Base-by-base conservation (phyloP, 2,888 invertebrate genomes). In the Galeopsomyia nigrocyanea region DNA sequence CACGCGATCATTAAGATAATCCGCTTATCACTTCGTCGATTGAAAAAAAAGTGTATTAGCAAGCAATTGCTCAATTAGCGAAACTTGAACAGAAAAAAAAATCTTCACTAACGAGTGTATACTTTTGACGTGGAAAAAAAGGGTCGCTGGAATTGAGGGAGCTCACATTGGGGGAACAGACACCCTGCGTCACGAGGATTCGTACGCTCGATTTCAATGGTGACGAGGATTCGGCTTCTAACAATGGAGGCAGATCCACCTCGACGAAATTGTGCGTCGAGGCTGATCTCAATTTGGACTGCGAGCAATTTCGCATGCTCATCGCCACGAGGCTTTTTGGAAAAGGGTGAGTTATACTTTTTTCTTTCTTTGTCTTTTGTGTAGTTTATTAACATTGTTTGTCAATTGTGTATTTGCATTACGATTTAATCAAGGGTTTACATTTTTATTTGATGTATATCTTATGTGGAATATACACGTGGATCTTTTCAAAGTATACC, bases 221-320 rank as follows among this genome's bases (percentile, higher is more conserved):
- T 55, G 82, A 82, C 62, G 82, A 82, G 22, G 83, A 81, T 69
- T 58, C 66, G 21, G 17, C 51, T 13, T 26, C 60, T 9, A 9
- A 16, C 31, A 9, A n/a, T 5, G 53, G 39, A 14, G 66, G 66
- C 0, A 57, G 74, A 31, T 47, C 71, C n/a, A 64, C 70, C 60
- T 76, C 81, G 19, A 79, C 79, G 6, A 78, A 88, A 78, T 79
- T 89, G 22, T 88, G 88, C 9, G 77, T 89, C 53, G 88, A 89
- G 80, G 86, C 87, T 9, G 87, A 88, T 65, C 80, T 88, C 6
- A 86, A 85, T 17, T 82, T 88, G 50, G 84, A 87, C 75, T 87
- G 88, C 77, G 88, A 89, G 57, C 88, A 89, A 78, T 89, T 89
- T 78, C 84, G 87, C 58, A 88, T 89, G 88, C 85, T 88, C 63